phyloP scores from a whole-genome alignment of 2,888 invertebrate species.

The Notodonta ziczac region DNA sequence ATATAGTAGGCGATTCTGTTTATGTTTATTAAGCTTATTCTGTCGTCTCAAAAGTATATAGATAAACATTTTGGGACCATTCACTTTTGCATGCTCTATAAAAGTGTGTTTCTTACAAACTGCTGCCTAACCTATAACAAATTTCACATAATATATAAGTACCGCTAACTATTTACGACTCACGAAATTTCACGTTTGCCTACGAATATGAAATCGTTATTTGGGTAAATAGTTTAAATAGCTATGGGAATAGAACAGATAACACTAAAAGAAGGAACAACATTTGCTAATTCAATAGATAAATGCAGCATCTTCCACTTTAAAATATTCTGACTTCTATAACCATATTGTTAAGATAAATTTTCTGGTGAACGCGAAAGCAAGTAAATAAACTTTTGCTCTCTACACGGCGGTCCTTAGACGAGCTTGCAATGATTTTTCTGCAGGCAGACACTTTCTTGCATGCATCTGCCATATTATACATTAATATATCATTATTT shows the following conservation, averaged over 20 bases:
- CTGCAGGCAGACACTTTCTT: conserved; percentile 17
- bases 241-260: no score
- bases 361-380: conserved; percentile 46
- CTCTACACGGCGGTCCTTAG: conserved; percentile 72
- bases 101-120: no score
- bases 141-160: no score
- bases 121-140: no score
- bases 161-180: no score
- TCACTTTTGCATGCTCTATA: no score
- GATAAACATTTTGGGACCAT: no score
- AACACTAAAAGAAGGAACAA: no score
- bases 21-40: not conserved
- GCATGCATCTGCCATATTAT: conserved; percentile 2
- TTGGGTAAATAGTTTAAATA: no score
- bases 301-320: conserved; percentile 7
- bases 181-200: no score
- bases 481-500: not conserved
- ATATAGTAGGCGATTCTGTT: not conserved
- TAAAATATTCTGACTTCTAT: conserved; percentile 39
- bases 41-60: no score
- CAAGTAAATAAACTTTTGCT: conserved; percentile 65
- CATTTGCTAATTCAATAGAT: not conserved
- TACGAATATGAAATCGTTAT: no score
- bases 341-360: conserved; percentile 70
- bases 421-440: conserved; percentile 35